Base-by-base conservation (phyloP, 30 jellyfish, hydroid and myxozoan genomes). In the Aurelia sp. region DNA sequence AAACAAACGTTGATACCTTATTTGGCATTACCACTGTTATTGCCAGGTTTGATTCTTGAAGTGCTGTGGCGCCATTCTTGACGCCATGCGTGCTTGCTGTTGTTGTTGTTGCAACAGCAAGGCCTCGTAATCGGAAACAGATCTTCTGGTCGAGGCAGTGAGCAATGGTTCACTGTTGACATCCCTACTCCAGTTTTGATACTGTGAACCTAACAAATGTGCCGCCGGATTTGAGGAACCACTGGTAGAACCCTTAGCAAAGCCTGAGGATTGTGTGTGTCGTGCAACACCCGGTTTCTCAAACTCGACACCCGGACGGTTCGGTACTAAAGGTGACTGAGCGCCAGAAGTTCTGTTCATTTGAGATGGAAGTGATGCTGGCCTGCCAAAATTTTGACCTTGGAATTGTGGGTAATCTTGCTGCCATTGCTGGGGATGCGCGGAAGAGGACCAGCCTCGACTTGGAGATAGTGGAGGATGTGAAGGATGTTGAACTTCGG, bases 101-200 rank as follows among this genome's bases (percentile, higher is more conserved):
- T 74, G 80, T 18, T 79, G 81, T n/a, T 77, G 88, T 38, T 63
- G 89, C 72, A 51, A 40, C 10, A 58, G 38, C 35, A 64, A 17
- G 8, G 89, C 81, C 72, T 79, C 80, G 50, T 66, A 79, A 61
- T 79, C 89, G 66, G 80, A 47, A 13, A 79, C 48, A 0, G 89
- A 61, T 66, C 89, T 62, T 67, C 58, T 79, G 27, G 89, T 79
- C 69, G 89, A 58, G 31, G 89, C 80, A 8, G 89, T 79, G 60
- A 79, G 68, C 30, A 79, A 66, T 47, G 93, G 93, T 51, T 84
- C 93, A 74, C 93, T 84, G 82, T 58, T 59, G 38, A 76, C 79
- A 58, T 84, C 88, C 53, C 88, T 61, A 50, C 88, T 74, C 93
- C 93, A 84, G 47, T 44, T 61, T 63, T 44, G 88, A 59, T 74